phyloP scores from a whole-genome alignment of 2,888 invertebrate species.

The Myathropa florea region DNA sequence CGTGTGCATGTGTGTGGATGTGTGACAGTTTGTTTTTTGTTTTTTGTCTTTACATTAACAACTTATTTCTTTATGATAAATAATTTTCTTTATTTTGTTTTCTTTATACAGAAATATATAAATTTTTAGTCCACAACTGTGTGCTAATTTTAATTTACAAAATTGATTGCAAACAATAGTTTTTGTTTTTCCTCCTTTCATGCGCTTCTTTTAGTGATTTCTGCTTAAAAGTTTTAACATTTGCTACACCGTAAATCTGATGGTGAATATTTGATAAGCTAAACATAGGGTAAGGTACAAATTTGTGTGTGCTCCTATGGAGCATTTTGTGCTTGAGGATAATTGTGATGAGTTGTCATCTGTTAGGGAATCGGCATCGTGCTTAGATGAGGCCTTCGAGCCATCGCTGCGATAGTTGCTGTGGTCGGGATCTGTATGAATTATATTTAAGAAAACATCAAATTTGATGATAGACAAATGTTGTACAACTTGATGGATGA shows the following conservation, averaged over 20 bases:
- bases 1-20: background rate
- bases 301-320: slow-evolving; percentile 51
- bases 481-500: background rate
- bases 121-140: slow-evolving; percentile 1
- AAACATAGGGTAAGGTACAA: slow-evolving; percentile 61
- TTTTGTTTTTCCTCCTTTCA: background rate
- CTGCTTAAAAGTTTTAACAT: background rate
- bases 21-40: slow-evolving; percentile 29
- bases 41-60: slow-evolving; percentile 39
- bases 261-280: slow-evolving; percentile 27
- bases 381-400: slow-evolving; percentile 74
- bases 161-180: slow-evolving; percentile 38
- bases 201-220: background rate
- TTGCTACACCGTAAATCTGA: slow-evolving; percentile 57
- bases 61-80: slow-evolving; percentile 16
- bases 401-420: slow-evolving; percentile 77
- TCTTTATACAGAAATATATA: slow-evolving; percentile 40
- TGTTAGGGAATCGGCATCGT: slow-evolving; percentile 79
- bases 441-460: background rate
- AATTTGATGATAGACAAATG: background rate
- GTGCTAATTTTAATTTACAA: slow-evolving; percentile 35
- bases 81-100: slow-evolving; percentile 4
- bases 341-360: slow-evolving; percentile 73
- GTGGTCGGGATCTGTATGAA: slow-evolving; percentile 76
- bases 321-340: slow-evolving; percentile 62